A percentile compares a stretch with the other conserved stretches of the same genome.
Evolutionary conservation across 2,888 invertebrate genomes (phyloP).

Genomic region (Drosophila demipolita): DNA sequence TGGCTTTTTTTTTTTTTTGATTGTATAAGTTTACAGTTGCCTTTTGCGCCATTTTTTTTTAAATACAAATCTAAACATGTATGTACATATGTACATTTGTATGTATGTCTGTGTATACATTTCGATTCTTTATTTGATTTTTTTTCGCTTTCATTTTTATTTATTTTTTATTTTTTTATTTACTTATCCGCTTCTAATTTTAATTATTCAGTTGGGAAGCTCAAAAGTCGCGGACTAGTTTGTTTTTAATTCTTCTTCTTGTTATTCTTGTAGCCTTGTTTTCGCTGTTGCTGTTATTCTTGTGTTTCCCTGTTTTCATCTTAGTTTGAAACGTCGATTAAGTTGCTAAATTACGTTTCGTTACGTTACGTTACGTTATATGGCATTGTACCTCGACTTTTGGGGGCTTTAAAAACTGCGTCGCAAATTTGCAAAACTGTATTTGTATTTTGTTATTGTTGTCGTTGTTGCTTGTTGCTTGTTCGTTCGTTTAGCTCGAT

Average conservation of each 20-base stretch:
- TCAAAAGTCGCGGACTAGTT: conserved; percentile 75
- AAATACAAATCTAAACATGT: conserved; percentile 44
- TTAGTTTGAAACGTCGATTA: conserved; percentile 60
- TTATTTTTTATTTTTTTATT: conserved; percentile 47
- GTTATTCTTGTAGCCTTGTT: conserved; percentile 23
- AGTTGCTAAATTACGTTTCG: conserved; percentile 47
- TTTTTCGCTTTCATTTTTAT: conserved; percentile 31
- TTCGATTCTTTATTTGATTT: conserved; percentile 63
- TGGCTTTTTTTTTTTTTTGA: conserved; percentile 48
- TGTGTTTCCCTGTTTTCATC: conserved; percentile 24
- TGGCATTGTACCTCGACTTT: conserved; percentile 39
- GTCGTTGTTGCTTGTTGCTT: conserved; percentile 17
- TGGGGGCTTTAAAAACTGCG: conserved; percentile 65
- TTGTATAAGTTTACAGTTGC: conserved; percentile 78
- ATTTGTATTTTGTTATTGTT: conserved; percentile 31
- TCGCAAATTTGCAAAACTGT: conserved; percentile 62
- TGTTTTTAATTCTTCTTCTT: conserved; percentile 70
- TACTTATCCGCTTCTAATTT: conserved; percentile 77
- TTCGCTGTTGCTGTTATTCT: conserved; percentile 21
- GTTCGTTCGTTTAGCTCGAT: conserved; percentile 41
- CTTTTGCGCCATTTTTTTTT: conserved; percentile 71
- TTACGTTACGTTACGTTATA: conserved; percentile 8
- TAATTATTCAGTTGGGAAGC: conserved; percentile 78
- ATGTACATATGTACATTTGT: conserved; percentile 17
- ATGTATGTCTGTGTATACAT: conserved; percentile 33